Evolutionary conservation across 1,140 invertebrate species (phyloP), one percentile per base, ranked within the genome.

Genomic region (Mactra quadrangularis): DNA sequence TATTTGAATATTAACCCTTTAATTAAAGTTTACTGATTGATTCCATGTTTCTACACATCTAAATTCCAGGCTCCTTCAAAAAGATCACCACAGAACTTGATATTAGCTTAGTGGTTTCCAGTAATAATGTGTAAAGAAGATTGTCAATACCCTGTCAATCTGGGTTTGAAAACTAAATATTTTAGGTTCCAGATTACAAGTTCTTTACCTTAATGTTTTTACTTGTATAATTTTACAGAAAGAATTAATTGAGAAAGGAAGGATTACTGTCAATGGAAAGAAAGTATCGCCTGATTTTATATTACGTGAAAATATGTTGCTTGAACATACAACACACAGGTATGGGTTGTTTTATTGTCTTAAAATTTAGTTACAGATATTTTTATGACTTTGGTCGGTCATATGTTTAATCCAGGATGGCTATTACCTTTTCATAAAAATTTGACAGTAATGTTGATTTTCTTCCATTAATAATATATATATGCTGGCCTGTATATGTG

Each of bases 291-390:
- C 85, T 9, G 97, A 99, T 92, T 99, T 99, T 93, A 95, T 96
- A 90, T 94, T 99, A 35, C 97, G 97, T 92, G 96, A 98, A 93
- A 98, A 98, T 92, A 98, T 99, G 93, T 95, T 97, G 2, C 95
- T 99, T 38, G 96, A 97, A 76, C 98, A 99, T 93, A 96, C 97
- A 88, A 89, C 98, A 53, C 98, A 99, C 95, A 97, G 97, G 97
- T 99, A 94, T 92, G 87, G 52, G 9, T 38, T 17, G 38, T 45
- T 45, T n/a, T 60, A 27, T 27, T 27, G 17, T 60, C 17, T 6
- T 15, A n/a, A 33, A 45, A 52, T 19, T 19, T 25, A 45, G 11
- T 19, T 72, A 45, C 4, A 52, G 22, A 22, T 19, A 50, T 52
- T n/a, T 11, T 22, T 4, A 53, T 22, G 17, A 53, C 17, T 22